Conservation (phyloP, 2,888 invertebrate genomes). For the Brenthis ino region DNA sequence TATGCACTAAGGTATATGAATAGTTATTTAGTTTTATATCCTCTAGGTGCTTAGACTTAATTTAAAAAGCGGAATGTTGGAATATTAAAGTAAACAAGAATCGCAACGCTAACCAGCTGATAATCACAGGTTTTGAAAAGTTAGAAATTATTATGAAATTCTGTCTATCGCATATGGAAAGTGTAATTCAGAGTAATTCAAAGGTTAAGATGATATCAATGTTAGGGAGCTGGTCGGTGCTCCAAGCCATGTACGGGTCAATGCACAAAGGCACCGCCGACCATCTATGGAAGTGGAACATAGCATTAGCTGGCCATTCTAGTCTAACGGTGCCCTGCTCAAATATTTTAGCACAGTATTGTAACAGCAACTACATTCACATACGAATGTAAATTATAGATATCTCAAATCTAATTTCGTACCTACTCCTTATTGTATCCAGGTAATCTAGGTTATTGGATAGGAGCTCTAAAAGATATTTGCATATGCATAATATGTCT, state of each 20-base stretch:
- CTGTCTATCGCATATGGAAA: conserved; percentile 1
- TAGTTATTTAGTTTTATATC: conserved; percentile 43
- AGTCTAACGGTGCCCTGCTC: conserved; percentile 64
- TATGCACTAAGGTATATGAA: conserved; percentile 51
- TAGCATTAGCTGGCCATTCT: conserved; percentile 31
- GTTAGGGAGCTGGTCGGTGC: conserved; percentile 62
- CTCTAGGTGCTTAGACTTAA: conserved; percentile 31
- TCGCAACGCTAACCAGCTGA: background rate
- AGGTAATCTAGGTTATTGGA: background rate
- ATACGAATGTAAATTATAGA: background rate
- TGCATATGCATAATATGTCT: too few relatives aligned
- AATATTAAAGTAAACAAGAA: conserved; percentile 7
- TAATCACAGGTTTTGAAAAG: background rate
- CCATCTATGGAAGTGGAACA: conserved; percentile 47
- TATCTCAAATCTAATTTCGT: background rate
- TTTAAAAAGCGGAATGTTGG: conserved; percentile 13
- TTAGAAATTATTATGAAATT: background rate
- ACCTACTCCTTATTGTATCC: background rate
- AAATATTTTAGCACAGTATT: conserved; percentile 50
- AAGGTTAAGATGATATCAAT: conserved; percentile 50
- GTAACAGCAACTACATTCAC: conserved; percentile 14
- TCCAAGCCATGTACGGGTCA: conserved; percentile 71
- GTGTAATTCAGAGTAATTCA: conserved; percentile 29
- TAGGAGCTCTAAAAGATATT: too few relatives aligned
- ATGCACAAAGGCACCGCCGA: conserved; percentile 73